Base-by-base conservation (phyloP, 2,888 invertebrate species). In the Rapana venosa region DNA sequence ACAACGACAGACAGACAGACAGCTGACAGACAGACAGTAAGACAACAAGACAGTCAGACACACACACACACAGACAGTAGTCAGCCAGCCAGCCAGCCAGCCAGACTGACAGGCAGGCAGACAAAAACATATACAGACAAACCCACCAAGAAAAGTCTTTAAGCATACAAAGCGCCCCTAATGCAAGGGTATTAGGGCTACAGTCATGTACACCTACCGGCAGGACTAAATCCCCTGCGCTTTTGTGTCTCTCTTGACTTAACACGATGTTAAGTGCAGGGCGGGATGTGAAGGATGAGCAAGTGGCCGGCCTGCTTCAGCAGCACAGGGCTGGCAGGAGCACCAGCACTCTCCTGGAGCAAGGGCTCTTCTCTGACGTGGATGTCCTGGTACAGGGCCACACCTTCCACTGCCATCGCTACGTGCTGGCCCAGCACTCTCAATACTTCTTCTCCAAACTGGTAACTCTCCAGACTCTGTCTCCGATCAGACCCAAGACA, bases 331-430 rank as follows among this genome's bases (percentile, higher is more conserved):
- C 30, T 0, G 26, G 47, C 36, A 26, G 74, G 26, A 56, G 85
- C 2, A 74, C 89, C 2, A 85, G 58, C 11, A 15, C 35, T 66
- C 35, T 89, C 11, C 70, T 84, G 74, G 56, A 70, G 32, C 66
- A 56, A 1, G 84, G 84, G 2, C 32, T 66, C 22, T 85, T 89
- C 58, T 89, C 74, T 8, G 89, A 89, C 85, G 32, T 85, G 5
- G 74, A 84, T 2, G 74, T 89, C 32, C 74, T n/a, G 22, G 89
- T 89, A 74, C 61, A 84, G 35, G 89, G 56, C 4, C 70, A n/a
- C 26, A 74, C 30, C 70, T 89, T 85, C 89, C 84, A 5, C 58
- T 89, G 85, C 26, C 89, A 89, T 32, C 89, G 89, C 35, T 89
- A 58, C 56, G 85, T 89, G 1, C 89, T 89, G 70, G 89, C 85